Conservation (phyloP, 2,888 invertebrate species). For the Drosophila ustulata region DNA sequence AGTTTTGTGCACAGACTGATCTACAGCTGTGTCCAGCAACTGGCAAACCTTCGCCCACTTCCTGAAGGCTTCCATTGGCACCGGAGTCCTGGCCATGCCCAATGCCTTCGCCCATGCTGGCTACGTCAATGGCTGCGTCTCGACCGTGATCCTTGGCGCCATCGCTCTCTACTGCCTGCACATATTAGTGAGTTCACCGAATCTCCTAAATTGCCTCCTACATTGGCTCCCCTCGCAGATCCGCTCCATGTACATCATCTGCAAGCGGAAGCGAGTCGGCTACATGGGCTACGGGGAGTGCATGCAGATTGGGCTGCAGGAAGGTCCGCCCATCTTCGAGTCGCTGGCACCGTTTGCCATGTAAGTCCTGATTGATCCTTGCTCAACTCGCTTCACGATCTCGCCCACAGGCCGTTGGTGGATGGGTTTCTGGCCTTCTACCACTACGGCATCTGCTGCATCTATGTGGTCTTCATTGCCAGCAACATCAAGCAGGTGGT, state of each 20-base stretch:
- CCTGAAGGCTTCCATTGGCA: conserved; percentile 97
- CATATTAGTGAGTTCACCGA: conserved; percentile 88
- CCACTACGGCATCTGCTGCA: conserved; percentile 98
- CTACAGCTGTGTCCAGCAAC: conserved; percentile 88
- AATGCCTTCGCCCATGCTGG: conserved; percentile 94
- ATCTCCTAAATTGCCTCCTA: no score
- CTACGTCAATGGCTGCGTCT: conserved; percentile 92
- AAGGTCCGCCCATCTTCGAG: conserved; percentile 89
- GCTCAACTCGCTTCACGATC: background rate
- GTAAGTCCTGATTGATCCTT: conserved; percentile 67
- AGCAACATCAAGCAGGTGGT: conserved; percentile 93
- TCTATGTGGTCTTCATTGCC: conserved; percentile 97
- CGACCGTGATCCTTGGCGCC: conserved; percentile 93
- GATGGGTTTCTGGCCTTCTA: conserved; percentile 95
- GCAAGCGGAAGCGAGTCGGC: conserved; percentile 89
- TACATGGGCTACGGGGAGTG: conserved; percentile 94
- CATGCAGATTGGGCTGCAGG: conserved; percentile 91
- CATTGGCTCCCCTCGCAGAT: conserved; percentile 61
- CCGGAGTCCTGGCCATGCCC: conserved; percentile 98
- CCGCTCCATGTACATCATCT: conserved; percentile 84
- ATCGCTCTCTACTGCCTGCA: conserved; percentile 98
- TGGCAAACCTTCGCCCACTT: conserved; percentile 95
- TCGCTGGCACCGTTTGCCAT: conserved; percentile 87
- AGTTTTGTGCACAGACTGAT: background rate
- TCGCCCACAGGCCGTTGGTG: conserved; percentile 88